Conservation (phyloP, 2,888 invertebrate genomes). For the Chaitophorus viminalis region DNA sequence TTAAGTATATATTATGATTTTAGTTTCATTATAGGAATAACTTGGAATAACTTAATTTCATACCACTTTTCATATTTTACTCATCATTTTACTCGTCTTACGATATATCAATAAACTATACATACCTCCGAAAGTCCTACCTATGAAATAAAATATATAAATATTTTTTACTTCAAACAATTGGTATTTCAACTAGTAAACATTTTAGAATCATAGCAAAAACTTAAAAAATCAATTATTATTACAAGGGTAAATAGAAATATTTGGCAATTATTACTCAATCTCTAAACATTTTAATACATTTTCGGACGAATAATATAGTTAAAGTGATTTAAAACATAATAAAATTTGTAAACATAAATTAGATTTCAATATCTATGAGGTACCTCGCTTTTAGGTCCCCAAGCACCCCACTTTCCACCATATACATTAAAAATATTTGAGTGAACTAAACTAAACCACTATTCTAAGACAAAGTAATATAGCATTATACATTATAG, state of each 20-base stretch:
- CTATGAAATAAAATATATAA: too few relatives aligned
- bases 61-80: too few relatives aligned
- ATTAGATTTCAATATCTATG: slow-evolving; percentile 6
- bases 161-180: too few relatives aligned
- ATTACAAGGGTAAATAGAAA: not conserved
- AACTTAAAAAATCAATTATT: not conserved
- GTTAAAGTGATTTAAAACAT: slow-evolving; percentile 17
- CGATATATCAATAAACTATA: too few relatives aligned
- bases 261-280: not conserved
- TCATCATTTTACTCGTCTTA: too few relatives aligned
- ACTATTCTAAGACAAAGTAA: slow-evolving; percentile 34
- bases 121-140: too few relatives aligned
- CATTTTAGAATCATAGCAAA: not conserved
- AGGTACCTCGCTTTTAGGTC: not conserved
- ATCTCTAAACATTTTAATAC: not conserved
- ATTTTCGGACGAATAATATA: not conserved
- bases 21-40: too few relatives aligned
- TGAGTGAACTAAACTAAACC: slow-evolving; percentile 3
- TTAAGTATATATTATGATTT: too few relatives aligned
- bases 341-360: slow-evolving; percentile 25
- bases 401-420: too few relatives aligned
- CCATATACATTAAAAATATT: not conserved
- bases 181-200: not conserved
- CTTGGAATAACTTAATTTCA: too few relatives aligned
- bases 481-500: slow-evolving; percentile 1